Conservation (phyloP, 2,797 vertebrate genomes). For the Selene dorsalis region DNA sequence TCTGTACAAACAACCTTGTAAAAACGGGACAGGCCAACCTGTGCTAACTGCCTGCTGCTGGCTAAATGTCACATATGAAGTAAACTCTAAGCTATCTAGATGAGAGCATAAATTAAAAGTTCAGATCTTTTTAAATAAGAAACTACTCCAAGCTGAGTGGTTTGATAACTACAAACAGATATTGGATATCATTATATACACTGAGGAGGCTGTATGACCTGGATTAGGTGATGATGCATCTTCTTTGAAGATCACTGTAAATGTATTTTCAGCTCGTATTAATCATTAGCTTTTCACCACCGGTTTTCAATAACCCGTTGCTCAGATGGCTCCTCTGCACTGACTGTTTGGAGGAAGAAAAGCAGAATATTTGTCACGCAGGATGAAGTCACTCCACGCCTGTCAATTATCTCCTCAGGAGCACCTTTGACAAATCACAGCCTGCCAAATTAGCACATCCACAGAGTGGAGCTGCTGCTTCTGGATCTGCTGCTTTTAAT, state of each 20-base stretch:
- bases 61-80: not conserved
- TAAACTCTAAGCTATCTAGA: not conserved
- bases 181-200: not conserved
- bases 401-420: constrained; percentile 65
- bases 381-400: constrained; percentile 61
- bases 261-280: constrained; percentile 50
- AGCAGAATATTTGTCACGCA: constrained; percentile 54
- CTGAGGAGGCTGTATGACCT: constrained; percentile 12
- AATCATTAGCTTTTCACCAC: constrained; percentile 58
- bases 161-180: not conserved
- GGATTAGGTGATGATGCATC: constrained; percentile 17
- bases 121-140: constrained; percentile 2
- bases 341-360: constrained; percentile 51
- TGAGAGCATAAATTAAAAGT: not conserved
- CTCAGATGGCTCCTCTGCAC: constrained; percentile 36
- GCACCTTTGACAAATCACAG: constrained; percentile 65
- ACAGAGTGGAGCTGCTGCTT: constrained; percentile 15
- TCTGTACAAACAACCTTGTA: too few species aligned
- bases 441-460: constrained; percentile 55
- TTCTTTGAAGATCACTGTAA: constrained; percentile 38
- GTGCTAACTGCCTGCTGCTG: not conserved
- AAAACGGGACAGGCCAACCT: too few species aligned
- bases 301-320: constrained; percentile 50
- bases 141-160: not conserved
- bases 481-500: constrained; percentile 34